phyloP scores from a whole-genome alignment of 2,888 invertebrate genomes.

The Apotomis turbidana region DNA sequence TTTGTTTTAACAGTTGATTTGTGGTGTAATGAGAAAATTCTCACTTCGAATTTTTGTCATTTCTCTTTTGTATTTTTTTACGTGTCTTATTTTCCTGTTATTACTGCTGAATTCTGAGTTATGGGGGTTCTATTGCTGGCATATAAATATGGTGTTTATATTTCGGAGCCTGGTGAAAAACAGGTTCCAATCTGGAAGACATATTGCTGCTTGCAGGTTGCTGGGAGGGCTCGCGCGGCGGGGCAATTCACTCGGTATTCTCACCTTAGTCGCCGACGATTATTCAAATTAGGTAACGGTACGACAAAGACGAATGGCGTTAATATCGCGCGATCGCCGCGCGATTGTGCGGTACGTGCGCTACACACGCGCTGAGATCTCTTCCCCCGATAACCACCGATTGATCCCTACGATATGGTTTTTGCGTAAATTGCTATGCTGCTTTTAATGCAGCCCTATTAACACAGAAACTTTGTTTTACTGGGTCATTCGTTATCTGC shows the following conservation, averaged over 20 bases:
- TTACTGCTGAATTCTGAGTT: slow-evolving; percentile 42
- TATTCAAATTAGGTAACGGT: slow-evolving; percentile 82
- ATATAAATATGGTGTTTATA: slow-evolving; percentile 34
- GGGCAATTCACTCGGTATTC: slow-evolving; percentile 78
- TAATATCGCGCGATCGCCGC: slow-evolving; percentile 79
- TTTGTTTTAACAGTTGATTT: slow-evolving; percentile 83
- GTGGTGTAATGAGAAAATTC: slow-evolving; percentile 80
- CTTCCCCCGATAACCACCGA: slow-evolving; percentile 75
- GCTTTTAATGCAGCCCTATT: slow-evolving; percentile 64
- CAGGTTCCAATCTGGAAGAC: slow-evolving; percentile 39
- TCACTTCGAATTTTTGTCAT: slow-evolving; percentile 70
- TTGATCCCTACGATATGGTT: slow-evolving; percentile 80
- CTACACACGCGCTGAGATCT: slow-evolving; percentile 80
- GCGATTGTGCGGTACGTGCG: slow-evolving; percentile 75
- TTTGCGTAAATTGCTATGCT: slow-evolving; percentile 78
- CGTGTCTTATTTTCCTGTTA: slow-evolving; percentile 54
- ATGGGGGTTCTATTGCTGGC: slow-evolving; percentile 30
- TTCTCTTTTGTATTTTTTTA: slow-evolving; percentile 58
- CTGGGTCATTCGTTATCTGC: slow-evolving; percentile 48
- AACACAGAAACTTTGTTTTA: slow-evolving; percentile 58
- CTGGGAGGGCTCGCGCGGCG: slow-evolving; percentile 56
- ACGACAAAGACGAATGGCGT: slow-evolving; percentile 83
- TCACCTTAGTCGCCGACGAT: slow-evolving; percentile 71
- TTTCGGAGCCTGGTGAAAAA: slow-evolving; percentile 30
- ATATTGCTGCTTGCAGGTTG: slow-evolving; percentile 46